Evolutionary conservation across 2,797 vertebrate species (phyloP), one percentile per base, ranked within the genome.

Genomic region (Apodemus agrarius): DNA sequence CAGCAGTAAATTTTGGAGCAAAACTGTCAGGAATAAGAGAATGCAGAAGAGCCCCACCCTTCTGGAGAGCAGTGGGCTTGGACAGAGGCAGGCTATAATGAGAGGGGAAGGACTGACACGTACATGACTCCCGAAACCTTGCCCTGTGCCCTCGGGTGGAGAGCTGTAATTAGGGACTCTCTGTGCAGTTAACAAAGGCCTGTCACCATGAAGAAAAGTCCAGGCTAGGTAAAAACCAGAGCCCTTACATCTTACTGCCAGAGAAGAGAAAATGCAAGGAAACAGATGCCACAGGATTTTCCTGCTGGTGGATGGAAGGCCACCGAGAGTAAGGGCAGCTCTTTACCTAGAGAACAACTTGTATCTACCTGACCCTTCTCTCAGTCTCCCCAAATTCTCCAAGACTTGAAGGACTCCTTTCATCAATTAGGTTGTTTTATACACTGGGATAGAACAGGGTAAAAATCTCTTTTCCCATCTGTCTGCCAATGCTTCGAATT

Each of bases 161-260:
- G 97, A 95, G 97, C 98, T 98, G 99, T 99, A 99, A 99, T 99
- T 99, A 99, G 99, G 99, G 98, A 98, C 72, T 98, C 98, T 98
- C 98, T 98, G 98, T 97, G 97, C 24, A 97, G 98, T 98, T 98
- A 99, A 99, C 99, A 99, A 99, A 99, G 98, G 98, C 98, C 98
- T 99, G 99, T 99, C 99, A 99, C 96, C 97, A 97, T 97, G 98
- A 99, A 98, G 98, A 98, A 99, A 98, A 98, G 98, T 98, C 98
- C 98, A 83, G 99, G 98, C 98, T 97, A 98, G 90, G 97, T 94
- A 97, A 37, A 95, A 90, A 94, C 96, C 91, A 6, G 74, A 93
- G 97, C 96, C 94, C 95, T 92, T 96, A 96, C 93, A 91, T 79
- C 93, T 16, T 37, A 52, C 91, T 97, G 84, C 96, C 97, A 69